Base-by-base conservation (phyloP, 2,797 vertebrate genomes). In the Echeneis naucrates region DNA sequence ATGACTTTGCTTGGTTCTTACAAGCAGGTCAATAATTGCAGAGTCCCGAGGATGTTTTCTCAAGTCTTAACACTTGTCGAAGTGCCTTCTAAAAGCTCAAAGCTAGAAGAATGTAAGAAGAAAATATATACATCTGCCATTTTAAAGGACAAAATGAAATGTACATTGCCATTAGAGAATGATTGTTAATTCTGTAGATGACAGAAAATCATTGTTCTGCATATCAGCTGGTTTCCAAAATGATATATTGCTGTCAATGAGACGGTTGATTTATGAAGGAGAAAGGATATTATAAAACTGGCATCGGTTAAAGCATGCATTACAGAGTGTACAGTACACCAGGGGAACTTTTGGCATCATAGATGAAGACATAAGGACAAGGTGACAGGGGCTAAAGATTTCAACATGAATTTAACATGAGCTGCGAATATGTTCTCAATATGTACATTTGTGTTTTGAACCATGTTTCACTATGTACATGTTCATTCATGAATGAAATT, bases 401-500 rank as follows among this genome's bases (percentile, higher is more conserved):
- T 56, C 48, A 48, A 10, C 40, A 40, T 60, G 19, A 65, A 44
- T 38, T 45, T 7, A 42, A 37, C 30, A 47, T 53, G 14, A 51
- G 14, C 30, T 0, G 1, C 35, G 2, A 54, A 27, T 52, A 47
- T 2, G 27, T 56, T 63, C 13, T 47, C 17, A 68, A 57, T 14
- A 33, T 54, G 13, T 44, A 30, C n/a, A 21, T 53, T 9, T 17
- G 17, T 37, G 13, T 35, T 44, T n/a, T 16, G 14, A 47, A 52
- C 24, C 9, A 30, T 72, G 35, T 61, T 74, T 27, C 14, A 32
- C 42, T 4, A 38, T 59, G 26, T 19, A 53, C 4, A 3, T 21
- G 27, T 4, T 58, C 60, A 44, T 78, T 73, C 59, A 68, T 51
- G 44, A 59, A 51, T 65, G 10, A 47, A 56, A 53, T 56, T 1